phyloP scores from a whole-genome alignment of 2,113 vertebrate genomes.

The Siniperca knerii region DNA sequence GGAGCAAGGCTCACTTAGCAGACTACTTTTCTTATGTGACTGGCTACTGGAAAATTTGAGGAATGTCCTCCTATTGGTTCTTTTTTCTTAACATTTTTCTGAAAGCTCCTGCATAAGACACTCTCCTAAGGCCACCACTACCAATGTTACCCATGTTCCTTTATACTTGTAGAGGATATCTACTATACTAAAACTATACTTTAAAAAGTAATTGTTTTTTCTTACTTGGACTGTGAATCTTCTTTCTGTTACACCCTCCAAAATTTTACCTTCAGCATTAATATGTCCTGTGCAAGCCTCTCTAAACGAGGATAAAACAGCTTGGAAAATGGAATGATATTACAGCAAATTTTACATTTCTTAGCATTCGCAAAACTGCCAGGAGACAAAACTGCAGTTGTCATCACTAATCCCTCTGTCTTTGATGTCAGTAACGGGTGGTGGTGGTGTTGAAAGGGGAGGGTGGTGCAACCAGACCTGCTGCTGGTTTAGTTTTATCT shows the following conservation, averaged over 20 bases:
- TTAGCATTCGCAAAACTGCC: no score
- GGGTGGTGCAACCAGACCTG: not conserved
- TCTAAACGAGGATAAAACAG: not conserved
- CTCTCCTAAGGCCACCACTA: not conserved
- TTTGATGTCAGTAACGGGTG: not conserved
- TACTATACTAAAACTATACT: not conserved
- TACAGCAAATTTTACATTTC: not conserved
- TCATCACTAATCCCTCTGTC: not conserved
- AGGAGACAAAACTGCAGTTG: no score
- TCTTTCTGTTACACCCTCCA: not conserved
- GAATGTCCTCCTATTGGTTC: not conserved
- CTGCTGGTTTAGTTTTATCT: not conserved
- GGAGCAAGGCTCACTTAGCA: not conserved
- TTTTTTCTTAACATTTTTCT: not conserved
- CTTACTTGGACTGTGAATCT: not conserved
- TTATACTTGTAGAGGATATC: not conserved
- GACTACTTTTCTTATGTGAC: not conserved
- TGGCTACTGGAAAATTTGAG: not conserved
- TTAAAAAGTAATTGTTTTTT: not conserved
- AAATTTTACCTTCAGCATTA: not conserved
- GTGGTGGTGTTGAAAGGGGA: not conserved
- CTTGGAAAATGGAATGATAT: not conserved
- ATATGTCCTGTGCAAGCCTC: not conserved
- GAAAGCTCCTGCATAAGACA: not conserved
- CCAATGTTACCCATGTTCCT: not conserved